Evolutionary conservation across 2,113 vertebrate species (phyloP).

Genomic region (Chamaea fasciata): DNA sequence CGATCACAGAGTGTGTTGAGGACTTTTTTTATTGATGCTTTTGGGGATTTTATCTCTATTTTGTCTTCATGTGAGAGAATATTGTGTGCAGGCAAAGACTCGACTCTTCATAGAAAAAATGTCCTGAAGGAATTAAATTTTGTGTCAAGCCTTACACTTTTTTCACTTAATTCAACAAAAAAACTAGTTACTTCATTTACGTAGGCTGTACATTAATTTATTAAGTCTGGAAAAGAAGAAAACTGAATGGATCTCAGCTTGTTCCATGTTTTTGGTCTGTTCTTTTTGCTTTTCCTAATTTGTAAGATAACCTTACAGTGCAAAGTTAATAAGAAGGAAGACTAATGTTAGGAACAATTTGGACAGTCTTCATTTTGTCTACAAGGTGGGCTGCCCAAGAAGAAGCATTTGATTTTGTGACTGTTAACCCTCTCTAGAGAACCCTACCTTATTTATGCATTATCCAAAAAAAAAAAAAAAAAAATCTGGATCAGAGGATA

Average conservation of each 20-base stretch:
- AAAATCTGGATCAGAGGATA: background rate
- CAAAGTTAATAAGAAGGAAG: background rate
- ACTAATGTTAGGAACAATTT: accelerated
- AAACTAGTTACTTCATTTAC: accelerated
- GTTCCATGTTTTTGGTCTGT: background rate
- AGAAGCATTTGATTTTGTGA: accelerated
- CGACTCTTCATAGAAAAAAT: background rate
- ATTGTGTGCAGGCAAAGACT: too few relatives aligned
- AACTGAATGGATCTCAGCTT: background rate
- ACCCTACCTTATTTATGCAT: accelerated
- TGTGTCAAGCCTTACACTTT: background rate
- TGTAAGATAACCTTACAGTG: background rate
- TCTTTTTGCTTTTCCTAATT: background rate
- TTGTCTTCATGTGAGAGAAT: background rate
- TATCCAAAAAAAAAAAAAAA: background rate
- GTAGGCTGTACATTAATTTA: background rate
- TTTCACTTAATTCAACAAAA: background rate
- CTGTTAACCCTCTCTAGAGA: background rate
- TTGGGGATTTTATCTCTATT: background rate
- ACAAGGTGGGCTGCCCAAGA: background rate
- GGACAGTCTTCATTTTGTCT: background rate
- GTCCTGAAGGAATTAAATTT: background rate
- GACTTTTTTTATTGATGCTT: background rate
- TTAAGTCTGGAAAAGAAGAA: background rate
- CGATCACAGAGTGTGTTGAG: background rate